Conservation (phyloP, 2,113 vertebrate genomes). For the Myrmecophaga tridactyla region DNA sequence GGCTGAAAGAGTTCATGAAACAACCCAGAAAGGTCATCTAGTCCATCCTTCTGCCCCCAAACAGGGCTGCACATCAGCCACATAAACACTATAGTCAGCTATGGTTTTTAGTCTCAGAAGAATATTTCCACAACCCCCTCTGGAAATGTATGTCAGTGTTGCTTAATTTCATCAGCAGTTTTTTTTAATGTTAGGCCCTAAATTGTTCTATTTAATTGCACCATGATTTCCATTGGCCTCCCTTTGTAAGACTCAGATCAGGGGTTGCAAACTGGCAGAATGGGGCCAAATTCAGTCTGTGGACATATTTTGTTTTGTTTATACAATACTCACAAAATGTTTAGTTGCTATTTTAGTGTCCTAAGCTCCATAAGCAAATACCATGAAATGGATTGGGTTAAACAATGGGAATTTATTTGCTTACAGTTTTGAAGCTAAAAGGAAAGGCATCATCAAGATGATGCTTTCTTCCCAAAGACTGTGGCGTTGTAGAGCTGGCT, state of each 20-base stretch:
- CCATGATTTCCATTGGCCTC: neutral
- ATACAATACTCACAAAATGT: conserved; percentile 26
- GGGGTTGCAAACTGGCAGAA: conserved; percentile 35
- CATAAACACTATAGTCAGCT: neutral
- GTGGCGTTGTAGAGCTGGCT: no score
- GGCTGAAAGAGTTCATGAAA: neutral
- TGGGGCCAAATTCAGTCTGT: neutral
- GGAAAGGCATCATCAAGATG: no score
- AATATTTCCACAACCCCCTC: neutral
- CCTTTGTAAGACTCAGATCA: neutral
- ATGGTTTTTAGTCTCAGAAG: neutral
- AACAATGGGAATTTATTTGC: no score
- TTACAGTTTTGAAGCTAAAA: no score
- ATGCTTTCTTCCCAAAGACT: no score
- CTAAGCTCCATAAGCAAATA: no score
- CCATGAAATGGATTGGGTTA: no score
- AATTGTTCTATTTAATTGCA: neutral
- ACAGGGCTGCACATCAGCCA: rapidly evolving
- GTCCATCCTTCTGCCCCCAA: no score
- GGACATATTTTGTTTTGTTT: conserved; percentile 54
- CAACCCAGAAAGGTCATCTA: neutral
- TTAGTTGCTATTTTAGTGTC: neutral
- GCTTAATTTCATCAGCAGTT: neutral
- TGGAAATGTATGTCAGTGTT: neutral
- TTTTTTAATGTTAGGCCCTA: neutral